Evolutionary conservation across 2,797 vertebrate genomes (phyloP).

Genomic region (Rousettus madagascariensis): DNA sequence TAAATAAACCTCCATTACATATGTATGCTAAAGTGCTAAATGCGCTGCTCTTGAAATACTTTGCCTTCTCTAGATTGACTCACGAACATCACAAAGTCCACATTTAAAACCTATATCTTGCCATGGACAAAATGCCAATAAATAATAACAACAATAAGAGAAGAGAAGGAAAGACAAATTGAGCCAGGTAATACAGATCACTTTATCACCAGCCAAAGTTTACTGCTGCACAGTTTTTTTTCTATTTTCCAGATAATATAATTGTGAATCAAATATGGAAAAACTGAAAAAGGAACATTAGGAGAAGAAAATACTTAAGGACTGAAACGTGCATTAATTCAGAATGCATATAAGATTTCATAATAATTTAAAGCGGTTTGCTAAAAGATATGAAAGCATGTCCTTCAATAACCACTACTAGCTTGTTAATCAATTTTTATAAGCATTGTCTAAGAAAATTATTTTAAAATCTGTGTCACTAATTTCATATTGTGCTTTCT

Average conservation of each 20-base stretch:
- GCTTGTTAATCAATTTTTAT: slow-evolving; percentile 19
- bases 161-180: neutral
- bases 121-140: slow-evolving; percentile 34
- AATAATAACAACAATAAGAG: neutral
- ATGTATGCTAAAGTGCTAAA: slow-evolving; percentile 1
- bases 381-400: neutral
- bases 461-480: neutral
- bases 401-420: neutral
- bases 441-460: neutral
- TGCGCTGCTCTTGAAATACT: neutral
- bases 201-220: neutral
- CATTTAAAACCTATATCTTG: slow-evolving; percentile 6
- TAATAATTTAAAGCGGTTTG: neutral
- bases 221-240: neutral
- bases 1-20: slow-evolving; percentile 50
- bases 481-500: neutral
- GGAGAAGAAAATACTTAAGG: neutral
- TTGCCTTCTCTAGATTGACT: slow-evolving; percentile 17
- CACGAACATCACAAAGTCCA: neutral
- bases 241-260: neutral
- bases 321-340: neutral
- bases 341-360: neutral
- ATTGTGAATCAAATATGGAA: neutral
- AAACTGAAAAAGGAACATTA: neutral
- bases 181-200: neutral